These are phyloP conservation scores for Chloroceryle amazona DNA, from an alignment of 2,797 vertebrate genomes.

Conservation along the genomic window DNA sequence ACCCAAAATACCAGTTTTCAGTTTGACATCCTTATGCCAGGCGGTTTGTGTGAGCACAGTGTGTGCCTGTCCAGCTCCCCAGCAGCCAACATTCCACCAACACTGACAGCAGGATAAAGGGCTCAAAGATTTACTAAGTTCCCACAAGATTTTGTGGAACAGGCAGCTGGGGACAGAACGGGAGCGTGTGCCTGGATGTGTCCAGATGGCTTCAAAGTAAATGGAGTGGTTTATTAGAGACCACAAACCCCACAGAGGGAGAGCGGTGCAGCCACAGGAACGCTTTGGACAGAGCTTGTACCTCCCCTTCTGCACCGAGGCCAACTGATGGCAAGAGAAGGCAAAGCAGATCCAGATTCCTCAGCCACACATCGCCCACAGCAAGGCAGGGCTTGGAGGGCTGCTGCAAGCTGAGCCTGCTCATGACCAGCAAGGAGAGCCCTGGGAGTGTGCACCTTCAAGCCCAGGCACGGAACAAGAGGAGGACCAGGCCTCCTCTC, in stretches of 20 bases:
- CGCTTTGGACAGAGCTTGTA: neutral
- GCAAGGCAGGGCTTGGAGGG: neutral
- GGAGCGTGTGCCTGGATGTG: accelerated
- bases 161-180: neutral
- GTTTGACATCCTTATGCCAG: neutral
- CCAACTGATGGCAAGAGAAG: neutral
- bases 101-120: neutral
- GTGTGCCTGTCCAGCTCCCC: neutral
- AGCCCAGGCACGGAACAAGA: neutral
- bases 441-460: neutral
- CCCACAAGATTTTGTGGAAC: neutral
- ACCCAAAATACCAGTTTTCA: neutral
- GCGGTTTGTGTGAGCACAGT: neutral
- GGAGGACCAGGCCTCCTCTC: accelerated
- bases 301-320: neutral
- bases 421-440: accelerated
- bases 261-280: accelerated
- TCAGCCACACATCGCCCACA: accelerated
- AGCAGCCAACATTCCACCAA: neutral
- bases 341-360: neutral
- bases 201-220: neutral
- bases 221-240: neutral
- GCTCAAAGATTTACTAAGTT: neutral
- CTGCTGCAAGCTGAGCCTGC: neutral
- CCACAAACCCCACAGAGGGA: accelerated